These are phyloP conservation scores for Aptenodytes patagonicus DNA, from an alignment of 2,113 vertebrate species.

Conservation along the genomic window DNA sequence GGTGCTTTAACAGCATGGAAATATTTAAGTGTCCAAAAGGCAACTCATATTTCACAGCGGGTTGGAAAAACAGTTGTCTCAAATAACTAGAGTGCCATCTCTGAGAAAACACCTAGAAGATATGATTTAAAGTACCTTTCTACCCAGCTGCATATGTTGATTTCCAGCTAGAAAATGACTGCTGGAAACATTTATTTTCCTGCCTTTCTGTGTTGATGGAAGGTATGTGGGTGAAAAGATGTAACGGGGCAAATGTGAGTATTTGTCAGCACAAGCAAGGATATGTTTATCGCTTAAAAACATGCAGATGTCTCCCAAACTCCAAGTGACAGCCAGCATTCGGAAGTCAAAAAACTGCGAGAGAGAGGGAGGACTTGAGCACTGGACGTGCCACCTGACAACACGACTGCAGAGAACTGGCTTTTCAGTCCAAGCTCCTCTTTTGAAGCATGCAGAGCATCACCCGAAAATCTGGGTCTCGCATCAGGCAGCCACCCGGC, in stretches of 20 bases:
- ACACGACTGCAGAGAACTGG: fast-evolving
- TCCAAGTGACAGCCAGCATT: neutral
- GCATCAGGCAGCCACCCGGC: neutral
- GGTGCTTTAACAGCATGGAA: slow-evolving; percentile 1
- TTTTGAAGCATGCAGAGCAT: neutral
- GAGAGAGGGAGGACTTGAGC: neutral
- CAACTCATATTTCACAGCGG: neutral
- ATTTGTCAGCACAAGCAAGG: neutral
- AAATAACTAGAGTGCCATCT: neutral
- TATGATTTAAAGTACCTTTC: neutral
- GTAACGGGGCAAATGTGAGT: neutral
- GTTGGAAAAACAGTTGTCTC: slow-evolving; percentile 30
- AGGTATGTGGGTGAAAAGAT: neutral
- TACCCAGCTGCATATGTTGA: neutral
- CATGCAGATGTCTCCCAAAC: neutral
- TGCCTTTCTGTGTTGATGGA: neutral
- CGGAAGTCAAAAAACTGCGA: neutral
- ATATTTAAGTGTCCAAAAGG: neutral
- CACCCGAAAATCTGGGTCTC: neutral
- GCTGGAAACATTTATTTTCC: neutral
- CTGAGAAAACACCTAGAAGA: neutral
- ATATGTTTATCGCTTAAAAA: neutral
- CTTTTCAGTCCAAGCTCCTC: neutral
- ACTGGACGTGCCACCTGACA: neutral
- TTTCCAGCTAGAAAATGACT: neutral